A percentile compares a stretch with the other conserved stretches of the same genome.
Conservation (phyloP, 1,140 invertebrate species). For the Scaptodrosophila lebanonensis region DNA sequence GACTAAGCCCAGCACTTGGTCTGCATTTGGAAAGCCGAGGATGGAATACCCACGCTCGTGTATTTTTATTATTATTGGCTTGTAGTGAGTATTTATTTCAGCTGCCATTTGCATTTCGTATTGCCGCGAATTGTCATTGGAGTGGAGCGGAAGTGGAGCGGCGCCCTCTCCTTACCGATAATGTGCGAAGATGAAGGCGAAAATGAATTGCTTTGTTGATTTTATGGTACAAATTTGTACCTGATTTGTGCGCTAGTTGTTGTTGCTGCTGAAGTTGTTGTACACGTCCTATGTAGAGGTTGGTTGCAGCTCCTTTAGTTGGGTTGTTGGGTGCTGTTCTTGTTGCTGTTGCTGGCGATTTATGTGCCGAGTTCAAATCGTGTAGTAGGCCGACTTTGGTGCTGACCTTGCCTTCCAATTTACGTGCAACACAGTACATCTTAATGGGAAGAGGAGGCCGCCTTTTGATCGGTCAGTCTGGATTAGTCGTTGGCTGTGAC, state of each 20-base stretch:
- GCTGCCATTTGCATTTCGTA: conserved; percentile 67
- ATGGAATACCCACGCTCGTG: conserved; percentile 65
- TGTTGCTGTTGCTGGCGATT: conserved; percentile 15
- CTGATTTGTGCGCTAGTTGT: too few relatives aligned
- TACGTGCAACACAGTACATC: neutral
- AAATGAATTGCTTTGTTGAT: conserved; percentile 69
- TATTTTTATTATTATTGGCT: conserved; percentile 73
- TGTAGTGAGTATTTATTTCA: conserved; percentile 57
- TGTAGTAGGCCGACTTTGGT: conserved; percentile 22
- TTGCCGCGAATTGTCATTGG: conserved; percentile 60
- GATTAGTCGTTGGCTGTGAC: conserved; percentile 54
- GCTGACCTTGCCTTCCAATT: conserved; percentile 39
- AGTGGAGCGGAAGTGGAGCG: neutral
- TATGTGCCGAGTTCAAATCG: conserved; percentile 36
- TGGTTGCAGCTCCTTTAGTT: too few relatives aligned
- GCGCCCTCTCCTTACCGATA: conserved; percentile 31
- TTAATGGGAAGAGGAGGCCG: too few relatives aligned
- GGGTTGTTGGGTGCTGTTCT: too few relatives aligned
- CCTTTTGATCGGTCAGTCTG: conserved; percentile 64
- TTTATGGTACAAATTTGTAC: conserved; percentile 38
- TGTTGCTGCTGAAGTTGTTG: too few relatives aligned
- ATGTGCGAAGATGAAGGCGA: conserved; percentile 52
- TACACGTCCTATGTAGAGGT: too few relatives aligned
- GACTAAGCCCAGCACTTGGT: too few relatives aligned
- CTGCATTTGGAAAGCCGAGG: conserved; percentile 3